These are phyloP conservation scores for Pristionchus mayeri DNA, from an alignment of 2,888 invertebrate species.

Conservation along the genomic window DNA sequence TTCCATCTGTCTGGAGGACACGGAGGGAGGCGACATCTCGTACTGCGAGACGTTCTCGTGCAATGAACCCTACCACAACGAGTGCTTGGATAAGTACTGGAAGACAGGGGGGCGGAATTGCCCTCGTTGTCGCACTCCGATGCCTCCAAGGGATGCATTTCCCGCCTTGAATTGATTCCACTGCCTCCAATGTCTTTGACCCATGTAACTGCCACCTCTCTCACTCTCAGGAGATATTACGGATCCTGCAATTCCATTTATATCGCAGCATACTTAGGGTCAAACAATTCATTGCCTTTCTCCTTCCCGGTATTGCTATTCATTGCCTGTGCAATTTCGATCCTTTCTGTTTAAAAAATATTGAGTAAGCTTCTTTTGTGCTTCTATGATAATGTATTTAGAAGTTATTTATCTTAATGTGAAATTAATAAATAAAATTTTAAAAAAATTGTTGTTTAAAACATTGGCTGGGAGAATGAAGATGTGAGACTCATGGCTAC, in stretches of 20 bases:
- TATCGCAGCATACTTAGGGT: too few species aligned
- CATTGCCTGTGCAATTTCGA: not conserved
- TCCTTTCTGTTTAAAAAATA: not conserved
- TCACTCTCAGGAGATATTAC: too few species aligned
- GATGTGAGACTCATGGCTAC: too few species aligned
- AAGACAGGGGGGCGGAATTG: not conserved
- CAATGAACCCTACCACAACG: conserved; percentile 35
- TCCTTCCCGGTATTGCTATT: not conserved
- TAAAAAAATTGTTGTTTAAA: too few species aligned
- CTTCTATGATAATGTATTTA: too few species aligned
- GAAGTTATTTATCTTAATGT: too few species aligned
- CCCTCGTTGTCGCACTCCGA: not conserved
- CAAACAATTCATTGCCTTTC: too few species aligned
- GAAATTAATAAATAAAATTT: too few species aligned
- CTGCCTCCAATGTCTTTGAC: not conserved
- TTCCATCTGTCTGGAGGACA: conserved; percentile 19
- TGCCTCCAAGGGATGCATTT: conserved; percentile 15
- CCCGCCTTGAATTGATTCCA: not conserved
- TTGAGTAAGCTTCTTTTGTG: too few species aligned
- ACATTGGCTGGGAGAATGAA: too few species aligned
- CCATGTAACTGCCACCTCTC: too few species aligned
- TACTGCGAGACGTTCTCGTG: conserved; percentile 25
- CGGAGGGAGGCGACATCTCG: not conserved
- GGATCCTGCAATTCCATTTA: too few species aligned
- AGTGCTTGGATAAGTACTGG: conserved; percentile 16